These are phyloP conservation scores for Cotesia congregata DNA, from an alignment of 2,888 invertebrate species.

Conservation along the genomic window DNA sequence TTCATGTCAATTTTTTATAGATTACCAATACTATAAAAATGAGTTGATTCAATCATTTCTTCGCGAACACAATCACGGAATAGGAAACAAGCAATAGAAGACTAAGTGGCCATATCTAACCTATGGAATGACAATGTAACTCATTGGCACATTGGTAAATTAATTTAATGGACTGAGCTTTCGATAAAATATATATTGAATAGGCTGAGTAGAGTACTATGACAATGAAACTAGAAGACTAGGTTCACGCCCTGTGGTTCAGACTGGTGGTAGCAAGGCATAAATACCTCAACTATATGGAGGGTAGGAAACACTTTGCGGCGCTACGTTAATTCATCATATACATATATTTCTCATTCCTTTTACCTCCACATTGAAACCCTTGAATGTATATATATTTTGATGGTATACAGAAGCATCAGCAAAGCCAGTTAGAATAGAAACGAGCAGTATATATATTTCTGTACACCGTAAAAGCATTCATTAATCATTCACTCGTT, in stretches of 20 bases:
- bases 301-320: constrained; percentile 44
- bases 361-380: neutral
- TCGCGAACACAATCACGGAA: no score
- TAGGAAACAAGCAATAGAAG: neutral
- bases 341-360: constrained; percentile 18
- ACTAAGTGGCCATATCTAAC: neutral
- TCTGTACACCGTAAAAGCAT: neutral
- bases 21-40: no score
- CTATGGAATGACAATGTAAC: constrained; percentile 31
- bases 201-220: constrained; percentile 22
- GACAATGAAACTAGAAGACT: constrained; percentile 20
- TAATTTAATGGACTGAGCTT: constrained; percentile 30
- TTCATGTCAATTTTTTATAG: no score
- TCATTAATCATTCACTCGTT: constrained; percentile 12
- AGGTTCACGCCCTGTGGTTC: constrained; percentile 31
- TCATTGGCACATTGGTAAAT: constrained; percentile 30
- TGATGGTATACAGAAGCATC: constrained; percentile 6
- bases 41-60: no score
- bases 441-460: constrained; percentile 18
- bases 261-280: constrained; percentile 34
- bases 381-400: constrained; percentile 7
- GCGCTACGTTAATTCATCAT: constrained; percentile 44
- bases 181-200: constrained; percentile 19
- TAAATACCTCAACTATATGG: constrained; percentile 35
- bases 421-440: constrained; percentile 13